Conservation (phyloP, 2,113 vertebrate species). For the Pontoporia blainvillei region DNA sequence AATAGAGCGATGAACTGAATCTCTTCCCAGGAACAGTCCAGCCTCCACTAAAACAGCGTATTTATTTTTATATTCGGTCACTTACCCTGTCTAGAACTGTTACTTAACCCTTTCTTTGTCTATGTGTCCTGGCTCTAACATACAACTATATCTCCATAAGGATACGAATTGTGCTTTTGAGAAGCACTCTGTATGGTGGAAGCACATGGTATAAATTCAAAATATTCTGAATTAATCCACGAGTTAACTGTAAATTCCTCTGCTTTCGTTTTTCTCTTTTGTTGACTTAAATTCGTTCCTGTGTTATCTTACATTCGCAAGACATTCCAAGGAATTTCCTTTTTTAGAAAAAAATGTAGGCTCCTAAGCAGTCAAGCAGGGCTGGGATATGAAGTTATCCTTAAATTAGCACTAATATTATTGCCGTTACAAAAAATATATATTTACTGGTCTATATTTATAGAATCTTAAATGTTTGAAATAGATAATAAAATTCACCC, state of each 20-base stretch:
- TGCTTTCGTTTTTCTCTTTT: conserved; percentile 9
- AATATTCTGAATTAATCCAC: not conserved
- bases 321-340: conserved; percentile 41
- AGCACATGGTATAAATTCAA: not conserved
- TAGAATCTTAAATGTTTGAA: conserved; percentile 9
- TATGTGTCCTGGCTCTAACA: not conserved
- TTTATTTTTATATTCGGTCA: not conserved
- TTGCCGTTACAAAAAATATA: conserved; percentile 36
- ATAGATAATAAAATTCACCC: not conserved
- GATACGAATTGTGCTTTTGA: not conserved
- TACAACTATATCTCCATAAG: not conserved
- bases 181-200: not conserved
- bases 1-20: not conserved
- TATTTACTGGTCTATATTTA: conserved; percentile 40
- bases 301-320: conserved; percentile 16
- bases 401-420: conserved; percentile 19
- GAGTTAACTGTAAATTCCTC: not conserved
- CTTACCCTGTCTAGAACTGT: not conserved
- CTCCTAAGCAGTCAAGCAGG: not conserved
- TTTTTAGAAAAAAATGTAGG: conserved; percentile 34
- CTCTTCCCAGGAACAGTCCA: not conserved
- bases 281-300: not conserved
- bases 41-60: not conserved
- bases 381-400: conserved; percentile 18
- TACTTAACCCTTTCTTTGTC: not conserved